Evolutionary conservation across 2,888 invertebrate genomes (phyloP), one percentile per base, ranked within the genome.

Genomic region (Andrena bucephala): DNA sequence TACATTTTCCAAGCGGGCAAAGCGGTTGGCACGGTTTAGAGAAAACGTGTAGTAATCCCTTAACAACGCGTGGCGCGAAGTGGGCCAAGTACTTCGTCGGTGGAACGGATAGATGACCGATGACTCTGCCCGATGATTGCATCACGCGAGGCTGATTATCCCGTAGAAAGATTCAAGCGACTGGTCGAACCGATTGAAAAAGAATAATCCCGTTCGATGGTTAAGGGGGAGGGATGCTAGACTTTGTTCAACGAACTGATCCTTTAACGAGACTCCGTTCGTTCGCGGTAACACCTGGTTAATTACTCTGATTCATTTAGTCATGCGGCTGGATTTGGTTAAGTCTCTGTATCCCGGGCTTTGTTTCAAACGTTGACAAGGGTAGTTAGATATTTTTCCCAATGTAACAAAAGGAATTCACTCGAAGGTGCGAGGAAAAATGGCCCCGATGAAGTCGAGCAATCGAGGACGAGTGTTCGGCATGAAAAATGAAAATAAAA

Each of bases 11-110:
- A 68, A 54, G 27, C 60, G 52, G 62, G 67, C 81, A 62, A 78
- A 70, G 81, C 79, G 76, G 83, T 86, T 89, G 90, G 87, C 89
- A 90, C 85, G 82, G 85, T 83, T 85, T 84, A 86, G 70, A 80
- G 78, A 83, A 83, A 77, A 79, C 70, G 85, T 91, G 91, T 88
- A 91, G 91, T 87, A 90, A 90, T 90, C 87, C 84, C 89, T 90
- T 85, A 91, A 89, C 86, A 85, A 88, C 87, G 77, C 86, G 60
- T 77, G 77, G 66, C 85, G 80, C 24, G 76, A 93, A 92, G 90
- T 93, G 93, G 93, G 94, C 94, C 93, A 94, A 93, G 94, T 93
- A 93, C 92, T 93, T 87, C 83, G 85, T 81, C 82, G 73, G 31
- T 60, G 83, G 86, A 89, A 92, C 89, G 85, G 91, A 81, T 72